A percentile compares a stretch with the other conserved stretches of the same genome.
phyloP scores from a whole-genome alignment of 2,113 vertebrate species.

The Acinonyx jubatus region DNA sequence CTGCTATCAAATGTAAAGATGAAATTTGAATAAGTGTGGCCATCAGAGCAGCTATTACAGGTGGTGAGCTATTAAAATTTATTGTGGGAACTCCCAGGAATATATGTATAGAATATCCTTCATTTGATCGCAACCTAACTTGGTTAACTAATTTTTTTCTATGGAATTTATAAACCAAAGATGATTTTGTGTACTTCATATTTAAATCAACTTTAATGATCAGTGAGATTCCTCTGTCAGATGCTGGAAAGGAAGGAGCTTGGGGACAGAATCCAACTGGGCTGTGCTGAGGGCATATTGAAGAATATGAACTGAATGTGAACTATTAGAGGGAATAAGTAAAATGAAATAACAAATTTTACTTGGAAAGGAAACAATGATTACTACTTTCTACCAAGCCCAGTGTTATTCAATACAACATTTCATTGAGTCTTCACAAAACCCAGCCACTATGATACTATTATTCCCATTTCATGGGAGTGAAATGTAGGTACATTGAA shows the following conservation, averaged over 20 bases:
- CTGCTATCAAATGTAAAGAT: not conserved
- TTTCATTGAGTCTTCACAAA: not conserved
- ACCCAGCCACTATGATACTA: too few relatives aligned
- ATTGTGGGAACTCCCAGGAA: not conserved
- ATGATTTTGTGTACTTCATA: conserved; percentile 12
- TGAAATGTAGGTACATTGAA: not conserved
- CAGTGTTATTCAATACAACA: not conserved
- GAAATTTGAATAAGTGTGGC: not conserved
- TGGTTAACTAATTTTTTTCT: conserved; percentile 27
- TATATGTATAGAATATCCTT: not conserved
- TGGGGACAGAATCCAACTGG: not conserved
- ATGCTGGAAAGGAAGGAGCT: not conserved
- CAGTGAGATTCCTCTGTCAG: conserved; percentile 21
- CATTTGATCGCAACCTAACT: not conserved
- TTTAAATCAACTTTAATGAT: conserved; percentile 15
- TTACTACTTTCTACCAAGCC: not conserved
- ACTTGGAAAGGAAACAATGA: not conserved
- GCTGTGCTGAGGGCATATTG: not conserved
- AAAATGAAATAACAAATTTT: not conserved
- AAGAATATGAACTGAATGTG: not conserved
- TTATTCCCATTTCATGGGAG: not conserved
- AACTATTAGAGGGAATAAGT: not conserved
- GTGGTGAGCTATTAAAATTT: not conserved
- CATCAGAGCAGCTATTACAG: not conserved
- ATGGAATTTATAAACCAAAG: conserved; percentile 17